Percentiles rank a stretch among this genome's conserved stretches.
phyloP scores from a whole-genome alignment of 2,113 vertebrate genomes.

The Protobothrops mucrosquamatus region DNA sequence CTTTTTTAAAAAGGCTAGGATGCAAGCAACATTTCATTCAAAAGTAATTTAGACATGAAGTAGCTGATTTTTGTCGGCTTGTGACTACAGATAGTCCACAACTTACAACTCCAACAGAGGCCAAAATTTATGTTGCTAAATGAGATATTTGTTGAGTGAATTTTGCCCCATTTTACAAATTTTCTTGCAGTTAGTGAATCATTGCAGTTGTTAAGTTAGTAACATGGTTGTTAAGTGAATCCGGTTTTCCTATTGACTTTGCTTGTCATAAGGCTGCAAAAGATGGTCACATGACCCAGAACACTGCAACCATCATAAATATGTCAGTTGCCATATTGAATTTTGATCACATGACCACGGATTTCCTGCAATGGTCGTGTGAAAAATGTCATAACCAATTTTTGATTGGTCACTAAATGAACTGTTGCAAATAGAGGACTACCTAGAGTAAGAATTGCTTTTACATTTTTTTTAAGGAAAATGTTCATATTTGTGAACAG shows the following conservation, averaged over 20 bases:
- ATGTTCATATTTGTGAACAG: neutral
- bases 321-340: neutral
- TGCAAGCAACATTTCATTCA: constrained; percentile 34
- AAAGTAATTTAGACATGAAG: constrained; percentile 47
- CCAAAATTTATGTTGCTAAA: neutral
- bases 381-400: neutral
- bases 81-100: neutral
- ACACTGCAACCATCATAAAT: neutral
- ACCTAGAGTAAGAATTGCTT: neutral
- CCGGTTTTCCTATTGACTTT: neutral
- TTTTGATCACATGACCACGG: neutral
- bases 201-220: neutral
- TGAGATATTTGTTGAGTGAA: neutral
- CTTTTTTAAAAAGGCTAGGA: constrained; percentile 33
- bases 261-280: neutral
- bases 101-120: neutral
- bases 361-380: neutral
- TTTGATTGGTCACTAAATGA: neutral
- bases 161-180: neutral
- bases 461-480: neutral
- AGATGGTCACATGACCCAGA: neutral
- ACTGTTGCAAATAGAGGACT: neutral
- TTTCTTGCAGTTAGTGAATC: neutral
- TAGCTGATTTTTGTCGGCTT: neutral
- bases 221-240: neutral